Conservation (phyloP, 1,140 invertebrate species). For the Aradophagus sp. region DNA sequence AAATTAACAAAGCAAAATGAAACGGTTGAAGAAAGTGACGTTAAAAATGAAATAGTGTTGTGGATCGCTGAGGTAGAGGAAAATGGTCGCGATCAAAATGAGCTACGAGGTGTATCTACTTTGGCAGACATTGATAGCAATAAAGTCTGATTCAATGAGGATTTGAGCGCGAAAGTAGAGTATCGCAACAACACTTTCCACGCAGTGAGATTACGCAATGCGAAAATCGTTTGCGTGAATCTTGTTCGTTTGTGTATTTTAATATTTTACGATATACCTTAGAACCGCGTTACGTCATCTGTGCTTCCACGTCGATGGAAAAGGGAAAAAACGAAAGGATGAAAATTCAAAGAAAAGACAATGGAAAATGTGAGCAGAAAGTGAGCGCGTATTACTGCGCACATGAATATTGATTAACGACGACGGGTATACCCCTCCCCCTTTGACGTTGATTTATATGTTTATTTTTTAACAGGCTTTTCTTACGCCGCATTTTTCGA, state of each 20-base stretch:
- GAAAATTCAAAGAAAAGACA: too few relatives aligned
- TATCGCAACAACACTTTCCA: slow-evolving; percentile 22
- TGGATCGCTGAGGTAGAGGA: neutral
- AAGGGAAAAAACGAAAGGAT: slow-evolving; percentile 1
- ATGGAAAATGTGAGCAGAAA: too few relatives aligned
- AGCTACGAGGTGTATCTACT: slow-evolving; percentile 64
- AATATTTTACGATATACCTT: slow-evolving; percentile 52
- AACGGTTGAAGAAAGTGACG: neutral
- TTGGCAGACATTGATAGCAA: slow-evolving; percentile 71
- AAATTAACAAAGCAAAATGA: slow-evolving; percentile 11
- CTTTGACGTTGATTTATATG: slow-evolving; percentile 2
- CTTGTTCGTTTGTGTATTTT: slow-evolving; percentile 28
- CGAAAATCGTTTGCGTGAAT: slow-evolving; percentile 23
- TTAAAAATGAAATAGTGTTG: slow-evolving; percentile 1
- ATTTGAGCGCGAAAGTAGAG: slow-evolving; percentile 35
- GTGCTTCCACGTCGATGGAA: slow-evolving; percentile 63
- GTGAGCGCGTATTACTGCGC: neutral
- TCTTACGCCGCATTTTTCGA: slow-evolving; percentile 1
- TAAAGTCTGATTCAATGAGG: slow-evolving; percentile 42
- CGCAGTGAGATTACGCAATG: slow-evolving; percentile 15
- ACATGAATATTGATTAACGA: too few relatives aligned
- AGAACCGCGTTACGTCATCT: slow-evolving; percentile 54
- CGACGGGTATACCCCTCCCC: neutral
- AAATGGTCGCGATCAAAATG: slow-evolving; percentile 3
- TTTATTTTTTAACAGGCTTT: slow-evolving; percentile 36